phyloP scores from a whole-genome alignment of 2,113 vertebrate genomes.

The Urocolius indicus region DNA sequence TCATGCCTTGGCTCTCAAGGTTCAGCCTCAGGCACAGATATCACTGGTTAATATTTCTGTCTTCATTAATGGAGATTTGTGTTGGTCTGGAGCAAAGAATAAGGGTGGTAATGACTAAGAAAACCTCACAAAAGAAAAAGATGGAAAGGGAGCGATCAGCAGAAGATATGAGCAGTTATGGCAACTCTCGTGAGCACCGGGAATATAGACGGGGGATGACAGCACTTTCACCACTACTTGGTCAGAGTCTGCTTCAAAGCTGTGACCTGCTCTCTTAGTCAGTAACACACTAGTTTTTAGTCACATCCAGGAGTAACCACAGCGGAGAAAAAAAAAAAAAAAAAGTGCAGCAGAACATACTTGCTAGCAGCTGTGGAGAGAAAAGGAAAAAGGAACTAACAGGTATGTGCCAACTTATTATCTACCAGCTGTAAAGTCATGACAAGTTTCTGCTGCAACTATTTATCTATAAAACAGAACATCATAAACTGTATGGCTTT shows the following conservation, averaged over 20 bases:
- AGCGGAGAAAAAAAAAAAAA: background rate
- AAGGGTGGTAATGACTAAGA: background rate
- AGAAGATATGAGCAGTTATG: background rate
- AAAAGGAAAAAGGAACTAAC: background rate
- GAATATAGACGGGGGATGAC: fast-evolving
- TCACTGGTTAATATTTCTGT: background rate
- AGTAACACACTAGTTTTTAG: fast-evolving
- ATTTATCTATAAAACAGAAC: background rate
- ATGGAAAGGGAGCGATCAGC: background rate
- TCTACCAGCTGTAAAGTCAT: background rate
- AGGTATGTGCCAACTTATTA: background rate
- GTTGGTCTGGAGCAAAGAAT: background rate
- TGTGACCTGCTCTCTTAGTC: fast-evolving
- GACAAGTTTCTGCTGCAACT: background rate
- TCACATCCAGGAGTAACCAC: background rate
- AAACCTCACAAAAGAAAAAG: background rate
- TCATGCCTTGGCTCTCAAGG: background rate
- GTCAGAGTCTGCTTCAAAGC: background rate
- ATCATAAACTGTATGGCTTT: fast-evolving
- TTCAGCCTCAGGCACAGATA: background rate
- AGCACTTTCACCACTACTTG: background rate
- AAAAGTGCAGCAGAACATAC: background rate
- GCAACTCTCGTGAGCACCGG: background rate
- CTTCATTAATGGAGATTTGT: background rate
- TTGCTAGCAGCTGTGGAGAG: background rate